Percentiles rank a stretch among this genome's conserved stretches.
These are phyloP conservation scores for Drosophila varians DNA, from an alignment of 1,140 invertebrate genomes.

Conservation along the genomic window DNA sequence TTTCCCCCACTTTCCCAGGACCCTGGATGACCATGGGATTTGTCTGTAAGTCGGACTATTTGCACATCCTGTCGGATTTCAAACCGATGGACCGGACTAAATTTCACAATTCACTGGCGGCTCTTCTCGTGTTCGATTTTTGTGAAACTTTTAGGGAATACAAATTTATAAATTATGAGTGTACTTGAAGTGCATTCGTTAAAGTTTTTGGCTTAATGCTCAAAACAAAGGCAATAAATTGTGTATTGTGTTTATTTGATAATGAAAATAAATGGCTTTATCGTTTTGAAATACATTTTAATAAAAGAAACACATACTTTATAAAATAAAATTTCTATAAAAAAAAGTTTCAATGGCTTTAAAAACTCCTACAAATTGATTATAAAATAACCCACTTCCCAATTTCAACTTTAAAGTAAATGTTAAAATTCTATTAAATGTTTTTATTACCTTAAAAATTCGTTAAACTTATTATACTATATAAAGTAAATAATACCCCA, in stretches of 20 bases:
- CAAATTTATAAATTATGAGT: constrained; percentile 4
- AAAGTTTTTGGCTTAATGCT: not conserved
- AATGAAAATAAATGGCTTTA: not conserved
- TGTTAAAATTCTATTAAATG: too few species aligned
- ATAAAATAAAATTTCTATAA: too few species aligned
- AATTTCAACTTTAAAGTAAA: too few species aligned
- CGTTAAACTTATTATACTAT: not conserved
- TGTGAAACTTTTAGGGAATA: not conserved
- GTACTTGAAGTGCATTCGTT: not conserved
- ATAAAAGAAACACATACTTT: too few species aligned
- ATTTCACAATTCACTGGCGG: not conserved
- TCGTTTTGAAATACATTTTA: not conserved
- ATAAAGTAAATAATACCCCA: not conserved
- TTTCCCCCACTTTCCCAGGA: constrained; percentile 24
- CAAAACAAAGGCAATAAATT: not conserved
- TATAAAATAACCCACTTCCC: too few species aligned
- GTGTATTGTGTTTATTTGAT: not conserved
- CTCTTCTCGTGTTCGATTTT: not conserved
- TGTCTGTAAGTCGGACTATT: constrained; percentile 26
- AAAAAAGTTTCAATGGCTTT: too few species aligned
- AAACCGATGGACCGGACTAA: not conserved
- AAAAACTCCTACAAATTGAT: too few species aligned
- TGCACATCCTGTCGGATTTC: constrained; percentile 20
- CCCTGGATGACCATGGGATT: constrained; percentile 32
- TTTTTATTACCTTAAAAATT: not conserved